These are phyloP conservation scores for Astur gentilis DNA, from an alignment of 2,113 vertebrate genomes.

Conservation along the genomic window DNA sequence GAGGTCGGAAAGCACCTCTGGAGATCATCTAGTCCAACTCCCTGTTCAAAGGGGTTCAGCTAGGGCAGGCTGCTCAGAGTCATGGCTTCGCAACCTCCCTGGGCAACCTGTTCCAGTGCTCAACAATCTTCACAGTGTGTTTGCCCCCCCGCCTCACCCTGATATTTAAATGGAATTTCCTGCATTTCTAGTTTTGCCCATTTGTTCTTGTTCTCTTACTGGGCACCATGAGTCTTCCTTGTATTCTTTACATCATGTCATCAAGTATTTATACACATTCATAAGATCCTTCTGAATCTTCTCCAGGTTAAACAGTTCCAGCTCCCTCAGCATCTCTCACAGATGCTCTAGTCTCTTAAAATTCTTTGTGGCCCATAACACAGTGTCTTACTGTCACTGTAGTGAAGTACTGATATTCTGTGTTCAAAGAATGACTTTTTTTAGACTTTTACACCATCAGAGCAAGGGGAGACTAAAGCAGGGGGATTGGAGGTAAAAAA, in stretches of 20 bases:
- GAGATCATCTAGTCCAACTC: not conserved
- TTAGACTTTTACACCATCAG: not conserved
- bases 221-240: not conserved
- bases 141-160: fast-evolving
- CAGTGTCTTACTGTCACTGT: not conserved
- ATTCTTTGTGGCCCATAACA: not conserved
- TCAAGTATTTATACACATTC: not conserved
- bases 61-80: not conserved
- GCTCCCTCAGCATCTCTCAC: not conserved
- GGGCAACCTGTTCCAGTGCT: not conserved
- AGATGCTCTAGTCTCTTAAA: not conserved
- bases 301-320: not conserved
- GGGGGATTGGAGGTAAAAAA: not conserved
- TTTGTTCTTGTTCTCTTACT: not conserved
- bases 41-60: not conserved
- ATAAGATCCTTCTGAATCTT: not conserved
- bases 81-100: not conserved
- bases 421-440: not conserved
- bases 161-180: not conserved
- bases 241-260: not conserved
- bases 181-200: not conserved
- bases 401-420: not conserved
- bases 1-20: not conserved
- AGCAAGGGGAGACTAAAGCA: not conserved
- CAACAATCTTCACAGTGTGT: not conserved